Percentiles rank a stretch among this genome's conserved stretches.
Evolutionary conservation across 2,888 invertebrate genomes (phyloP).

Genomic region (Deilephila porcellus): DNA sequence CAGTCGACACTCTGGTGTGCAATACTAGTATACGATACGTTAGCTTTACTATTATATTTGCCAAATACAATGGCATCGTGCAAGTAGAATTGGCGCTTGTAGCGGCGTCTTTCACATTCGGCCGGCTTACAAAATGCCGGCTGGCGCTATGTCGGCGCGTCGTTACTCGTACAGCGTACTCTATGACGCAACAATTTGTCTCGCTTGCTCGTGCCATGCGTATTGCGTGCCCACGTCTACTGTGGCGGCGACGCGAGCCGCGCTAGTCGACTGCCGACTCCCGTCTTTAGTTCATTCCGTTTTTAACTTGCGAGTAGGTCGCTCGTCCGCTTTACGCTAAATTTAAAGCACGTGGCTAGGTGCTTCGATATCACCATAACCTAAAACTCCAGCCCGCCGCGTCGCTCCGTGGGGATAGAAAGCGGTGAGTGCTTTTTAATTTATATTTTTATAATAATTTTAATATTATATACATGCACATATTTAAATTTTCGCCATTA

Average conservation of each 20-base stretch:
- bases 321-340: conserved; percentile 59
- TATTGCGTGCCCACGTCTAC: conserved; percentile 44
- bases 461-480: background rate
- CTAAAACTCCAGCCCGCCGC: conserved; percentile 49
- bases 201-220: conserved; percentile 53
- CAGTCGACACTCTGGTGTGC: background rate
- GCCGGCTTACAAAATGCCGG: conserved; percentile 9
- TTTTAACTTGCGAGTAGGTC: conserved; percentile 63
- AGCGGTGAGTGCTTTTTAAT: conserved; percentile 41
- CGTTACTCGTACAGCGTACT: conserved; percentile 1
- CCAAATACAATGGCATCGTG: background rate
- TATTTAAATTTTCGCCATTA: background rate
- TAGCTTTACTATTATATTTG: background rate
- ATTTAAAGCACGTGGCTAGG: conserved; percentile 74
- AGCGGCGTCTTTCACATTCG: background rate
- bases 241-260: conserved; percentile 29
- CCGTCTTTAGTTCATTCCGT: conserved; percentile 64
- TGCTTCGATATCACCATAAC: conserved; percentile 65
- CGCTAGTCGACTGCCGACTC: conserved; percentile 27
- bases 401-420: conserved; percentile 36
- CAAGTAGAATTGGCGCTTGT: background rate
- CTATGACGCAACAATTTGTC: conserved; percentile 62
- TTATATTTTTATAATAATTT: conserved; percentile 31
- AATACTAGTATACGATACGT: background rate
- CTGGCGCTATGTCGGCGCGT: conserved; percentile 7